phyloP scores from a whole-genome alignment of 2,888 invertebrate species.

The Xanthia icteritia region DNA sequence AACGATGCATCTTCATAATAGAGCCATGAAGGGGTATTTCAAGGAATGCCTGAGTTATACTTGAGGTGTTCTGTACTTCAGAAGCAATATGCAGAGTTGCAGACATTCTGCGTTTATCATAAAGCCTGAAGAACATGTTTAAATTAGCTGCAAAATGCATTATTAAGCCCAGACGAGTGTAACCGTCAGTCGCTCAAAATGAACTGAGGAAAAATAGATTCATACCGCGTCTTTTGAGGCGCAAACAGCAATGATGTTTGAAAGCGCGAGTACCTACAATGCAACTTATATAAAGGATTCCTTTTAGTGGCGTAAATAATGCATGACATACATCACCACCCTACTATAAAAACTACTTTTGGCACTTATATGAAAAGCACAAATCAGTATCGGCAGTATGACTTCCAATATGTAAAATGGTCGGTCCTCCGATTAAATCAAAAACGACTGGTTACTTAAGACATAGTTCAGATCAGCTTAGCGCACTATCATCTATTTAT shows the following conservation, averaged over 20 bases:
- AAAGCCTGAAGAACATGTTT: background rate
- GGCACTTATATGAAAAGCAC: background rate
- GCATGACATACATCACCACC: no score
- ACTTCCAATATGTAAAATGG: background rate
- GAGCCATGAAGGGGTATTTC: background rate
- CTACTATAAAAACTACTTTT: background rate
- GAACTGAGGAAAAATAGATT: no score
- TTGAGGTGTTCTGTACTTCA: background rate
- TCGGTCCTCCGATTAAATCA: background rate
- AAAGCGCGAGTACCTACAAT: no score
- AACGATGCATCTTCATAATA: conserved; percentile 33
- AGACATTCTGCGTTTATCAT: background rate
- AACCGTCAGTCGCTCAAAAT: background rate
- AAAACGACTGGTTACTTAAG: background rate
- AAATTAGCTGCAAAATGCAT: conserved; percentile 5
- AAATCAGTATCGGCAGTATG: background rate
- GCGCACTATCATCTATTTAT: background rate
- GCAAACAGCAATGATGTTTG: no score
- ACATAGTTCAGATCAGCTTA: background rate
- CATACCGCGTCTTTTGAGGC: background rate
- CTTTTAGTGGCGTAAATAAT: background rate
- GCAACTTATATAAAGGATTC: no score
- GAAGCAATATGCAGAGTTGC: background rate
- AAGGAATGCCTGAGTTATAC: conserved; percentile 1
- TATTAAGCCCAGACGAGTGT: background rate